Base-by-base conservation (phyloP, 2,888 invertebrate genomes). In the Iselma pallidipennis region DNA sequence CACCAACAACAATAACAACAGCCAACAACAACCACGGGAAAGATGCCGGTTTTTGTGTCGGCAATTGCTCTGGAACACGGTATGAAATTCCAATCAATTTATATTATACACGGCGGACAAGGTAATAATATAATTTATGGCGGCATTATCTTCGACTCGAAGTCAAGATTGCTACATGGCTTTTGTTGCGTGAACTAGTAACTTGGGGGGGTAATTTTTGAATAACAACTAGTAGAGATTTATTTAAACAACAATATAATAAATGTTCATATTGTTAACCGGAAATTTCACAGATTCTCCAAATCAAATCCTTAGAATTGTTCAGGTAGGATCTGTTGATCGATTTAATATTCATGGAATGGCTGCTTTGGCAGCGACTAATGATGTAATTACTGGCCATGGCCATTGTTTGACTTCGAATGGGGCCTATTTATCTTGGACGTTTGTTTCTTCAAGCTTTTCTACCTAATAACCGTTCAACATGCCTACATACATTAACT, bases 101-200 rank as follows among this genome's bases (percentile, higher is more conserved):
- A 80, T 80, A 80, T 80, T 80, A 79, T 80, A 80, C 79, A 79
- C 79, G 76, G 76, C 78, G 75, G 80, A 81, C 80, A 81, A 78
- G 80, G 80, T 81, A 81, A 81, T 81, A 80, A 81, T 80, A 80
- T 81, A 81, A 81, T 81, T 81, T 81, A 81, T 81, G 69, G 79
- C 76, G 71, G 80, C 76, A 80, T 80, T 80, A 80, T 79, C 77
- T 75, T 68, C 37, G 67, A 68, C 67, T 66, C 59, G 61, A 64
- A 62, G 66, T 66, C 62, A 60, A 52, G 56, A 58, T 37, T 66
- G 72, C 73, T 72, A 75, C 77, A 75, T 76, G 73, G 75, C 76
- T 76, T 78, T 78, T 77, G 76, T 77, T 74, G 65, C 63, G 64
- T 67, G 59, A 56, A 57, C 60, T 16, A 14, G 33, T 37, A 16